Conservation (phyloP, 64 coral and sea anemone genomes). For the Actinia equina region DNA sequence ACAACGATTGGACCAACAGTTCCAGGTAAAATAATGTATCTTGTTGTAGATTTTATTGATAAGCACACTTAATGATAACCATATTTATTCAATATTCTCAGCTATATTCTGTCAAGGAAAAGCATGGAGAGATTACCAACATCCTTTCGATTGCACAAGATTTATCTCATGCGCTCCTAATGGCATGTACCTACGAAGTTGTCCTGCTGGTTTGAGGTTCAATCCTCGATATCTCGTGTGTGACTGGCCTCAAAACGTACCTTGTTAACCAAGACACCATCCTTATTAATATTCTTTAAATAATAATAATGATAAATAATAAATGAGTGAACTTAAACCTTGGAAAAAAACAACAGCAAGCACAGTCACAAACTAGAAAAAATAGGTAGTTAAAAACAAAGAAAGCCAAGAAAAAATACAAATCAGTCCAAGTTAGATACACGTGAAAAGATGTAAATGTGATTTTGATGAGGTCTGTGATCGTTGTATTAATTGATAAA, state of each 20-base stretch:
- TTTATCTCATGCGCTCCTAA: neutral
- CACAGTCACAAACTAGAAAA: too few species aligned
- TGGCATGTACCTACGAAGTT: neutral
- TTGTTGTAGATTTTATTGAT: neutral
- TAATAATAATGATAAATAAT: too few species aligned
- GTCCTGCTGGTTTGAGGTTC: neutral
- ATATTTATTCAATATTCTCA: neutral
- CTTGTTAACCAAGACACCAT: neutral
- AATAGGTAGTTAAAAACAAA: too few species aligned
- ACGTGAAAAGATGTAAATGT: too few species aligned
- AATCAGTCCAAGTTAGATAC: too few species aligned
- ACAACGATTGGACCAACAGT: neutral
- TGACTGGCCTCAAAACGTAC: neutral
- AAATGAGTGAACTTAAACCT: too few species aligned
- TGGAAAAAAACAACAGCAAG: too few species aligned
- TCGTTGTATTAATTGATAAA: too few species aligned
- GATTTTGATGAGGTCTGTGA: too few species aligned
- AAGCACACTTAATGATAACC: neutral
- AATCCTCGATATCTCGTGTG: neutral
- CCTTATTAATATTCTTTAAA: too few species aligned
- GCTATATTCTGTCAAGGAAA: neutral
- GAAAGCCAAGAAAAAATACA: too few species aligned
- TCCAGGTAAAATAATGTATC: neutral
- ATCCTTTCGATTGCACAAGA: neutral
- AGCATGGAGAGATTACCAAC: neutral